These are phyloP conservation scores for Lordiphosa andalusiaca DNA, from an alignment of 2,888 invertebrate species.

Conservation along the genomic window DNA sequence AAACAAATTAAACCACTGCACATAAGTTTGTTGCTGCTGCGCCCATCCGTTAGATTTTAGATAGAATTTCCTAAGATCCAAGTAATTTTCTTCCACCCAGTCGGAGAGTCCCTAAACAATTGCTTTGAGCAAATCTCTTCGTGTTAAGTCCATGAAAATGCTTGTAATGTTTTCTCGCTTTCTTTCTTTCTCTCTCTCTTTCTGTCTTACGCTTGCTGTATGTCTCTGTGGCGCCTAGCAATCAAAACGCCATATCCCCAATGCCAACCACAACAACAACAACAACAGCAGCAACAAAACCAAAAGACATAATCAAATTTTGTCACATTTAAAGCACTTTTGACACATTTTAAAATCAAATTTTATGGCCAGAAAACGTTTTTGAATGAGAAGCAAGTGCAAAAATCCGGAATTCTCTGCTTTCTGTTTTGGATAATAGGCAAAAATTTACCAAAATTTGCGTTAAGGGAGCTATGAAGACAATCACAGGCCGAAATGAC, in stretches of 20 bases:
- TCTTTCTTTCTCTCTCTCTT: too few species aligned
- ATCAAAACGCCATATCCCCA: constrained; percentile 48
- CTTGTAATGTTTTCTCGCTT: too few species aligned
- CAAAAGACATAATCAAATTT: constrained; percentile 53
- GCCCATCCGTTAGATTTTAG: too few species aligned
- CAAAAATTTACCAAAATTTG: constrained; percentile 61
- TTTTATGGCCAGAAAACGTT: constrained; percentile 55
- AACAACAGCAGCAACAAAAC: constrained; percentile 14
- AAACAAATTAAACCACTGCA: background rate
- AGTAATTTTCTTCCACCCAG: too few species aligned
- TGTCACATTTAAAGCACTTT: constrained; percentile 67
- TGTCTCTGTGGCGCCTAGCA: constrained; percentile 51
- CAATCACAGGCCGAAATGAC: constrained; percentile 36
- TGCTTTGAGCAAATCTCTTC: constrained; percentile 8
- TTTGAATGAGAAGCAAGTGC: constrained; percentile 10
- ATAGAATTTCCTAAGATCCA: too few species aligned
- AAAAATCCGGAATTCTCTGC: constrained; percentile 1
- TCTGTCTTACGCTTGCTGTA: too few species aligned
- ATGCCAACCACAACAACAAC: constrained; percentile 21
- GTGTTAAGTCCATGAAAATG: background rate
- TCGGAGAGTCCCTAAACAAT: constrained; percentile 13
- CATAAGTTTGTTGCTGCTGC: too few species aligned
- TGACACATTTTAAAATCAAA: constrained; percentile 70
- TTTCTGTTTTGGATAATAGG: constrained; percentile 42
- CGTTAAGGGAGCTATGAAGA: constrained; percentile 58